phyloP scores from a whole-genome alignment of 2,888 invertebrate species.

The Galeopsomyia nigrocyanea region DNA sequence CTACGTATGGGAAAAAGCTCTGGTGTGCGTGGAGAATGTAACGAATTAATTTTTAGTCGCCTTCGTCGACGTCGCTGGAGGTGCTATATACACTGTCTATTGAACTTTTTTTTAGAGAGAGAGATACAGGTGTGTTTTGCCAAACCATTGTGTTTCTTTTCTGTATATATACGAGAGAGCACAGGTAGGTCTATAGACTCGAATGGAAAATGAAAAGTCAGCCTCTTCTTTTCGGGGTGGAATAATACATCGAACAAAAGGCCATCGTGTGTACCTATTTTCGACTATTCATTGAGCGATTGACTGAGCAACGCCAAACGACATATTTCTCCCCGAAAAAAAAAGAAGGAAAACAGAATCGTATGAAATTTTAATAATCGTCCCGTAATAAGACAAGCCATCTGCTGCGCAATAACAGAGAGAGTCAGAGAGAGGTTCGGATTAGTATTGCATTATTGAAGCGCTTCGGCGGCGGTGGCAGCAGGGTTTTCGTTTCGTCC shows the following conservation, averaged over 20 bases:
- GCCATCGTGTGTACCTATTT: no score
- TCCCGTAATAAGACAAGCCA: constrained; percentile 29
- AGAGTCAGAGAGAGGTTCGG: background rate
- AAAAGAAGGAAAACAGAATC: background rate
- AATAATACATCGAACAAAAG: background rate
- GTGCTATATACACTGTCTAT: no score
- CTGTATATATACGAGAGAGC: background rate
- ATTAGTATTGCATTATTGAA: constrained; percentile 39
- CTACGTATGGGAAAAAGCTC: background rate
- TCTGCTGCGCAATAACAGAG: background rate
- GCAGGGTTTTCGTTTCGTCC: constrained; percentile 28
- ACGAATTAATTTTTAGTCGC: constrained; percentile 38
- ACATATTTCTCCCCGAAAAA: background rate
- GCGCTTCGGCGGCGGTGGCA: constrained; percentile 1
- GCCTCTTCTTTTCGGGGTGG: background rate
- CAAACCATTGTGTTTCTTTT: no score
- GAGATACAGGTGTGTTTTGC: no score
- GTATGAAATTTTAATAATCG: constrained; percentile 21
- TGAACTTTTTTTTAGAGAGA: no score
- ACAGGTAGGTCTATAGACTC: background rate
- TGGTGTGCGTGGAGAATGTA: constrained; percentile 3
- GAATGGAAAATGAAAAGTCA: no score
- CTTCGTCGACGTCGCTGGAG: no score
- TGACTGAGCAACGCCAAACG: no score
- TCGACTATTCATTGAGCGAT: no score